Conservation (phyloP, 2,888 invertebrate genomes). For the Brachynemurus nebulosus region DNA sequence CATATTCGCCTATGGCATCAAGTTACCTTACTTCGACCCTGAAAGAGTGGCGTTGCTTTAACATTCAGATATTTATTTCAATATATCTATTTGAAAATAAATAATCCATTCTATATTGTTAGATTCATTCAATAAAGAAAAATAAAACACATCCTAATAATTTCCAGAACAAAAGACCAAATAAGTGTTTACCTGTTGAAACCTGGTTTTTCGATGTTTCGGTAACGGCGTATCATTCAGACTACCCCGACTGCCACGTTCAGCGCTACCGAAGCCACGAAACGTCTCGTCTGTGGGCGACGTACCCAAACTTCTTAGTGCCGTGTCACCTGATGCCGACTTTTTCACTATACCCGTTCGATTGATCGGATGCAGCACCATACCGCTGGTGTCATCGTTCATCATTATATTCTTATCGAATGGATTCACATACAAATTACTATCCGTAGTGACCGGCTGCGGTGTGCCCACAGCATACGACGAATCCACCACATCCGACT, state of each 20-base stretch:
- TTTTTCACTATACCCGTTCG: constrained; percentile 50
- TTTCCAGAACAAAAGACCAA: background rate
- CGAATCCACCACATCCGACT: constrained; percentile 31
- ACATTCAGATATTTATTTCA: too few relatives aligned
- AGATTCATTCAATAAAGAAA: too few relatives aligned
- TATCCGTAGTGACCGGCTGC: constrained; percentile 31
- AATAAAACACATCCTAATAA: background rate
- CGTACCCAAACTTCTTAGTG: constrained; percentile 47
- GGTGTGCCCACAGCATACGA: constrained; percentile 33
- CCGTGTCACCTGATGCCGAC: constrained; percentile 66
- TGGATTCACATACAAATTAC: constrained; percentile 81
- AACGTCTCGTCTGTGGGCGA: constrained; percentile 43
- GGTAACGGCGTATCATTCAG: constrained; percentile 53
- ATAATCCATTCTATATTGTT: background rate
- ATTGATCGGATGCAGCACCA: constrained; percentile 29
- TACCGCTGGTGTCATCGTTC: constrained; percentile 20
- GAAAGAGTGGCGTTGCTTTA: too few relatives aligned
- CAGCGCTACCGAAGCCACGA: constrained; percentile 32
- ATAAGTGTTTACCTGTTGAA: constrained; percentile 77
- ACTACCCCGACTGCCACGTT: constrained; percentile 40
- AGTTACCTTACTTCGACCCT: too few relatives aligned
- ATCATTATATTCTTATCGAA: constrained; percentile 47
- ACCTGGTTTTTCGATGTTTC: constrained; percentile 74
- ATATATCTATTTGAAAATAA: too few relatives aligned
- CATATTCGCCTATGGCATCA: too few relatives aligned